A percentile compares a stretch with the other conserved stretches of the same genome.
These are phyloP conservation scores for Malaclemys terrapin DNA, from an alignment of 2,113 vertebrate genomes.

Conservation along the genomic window DNA sequence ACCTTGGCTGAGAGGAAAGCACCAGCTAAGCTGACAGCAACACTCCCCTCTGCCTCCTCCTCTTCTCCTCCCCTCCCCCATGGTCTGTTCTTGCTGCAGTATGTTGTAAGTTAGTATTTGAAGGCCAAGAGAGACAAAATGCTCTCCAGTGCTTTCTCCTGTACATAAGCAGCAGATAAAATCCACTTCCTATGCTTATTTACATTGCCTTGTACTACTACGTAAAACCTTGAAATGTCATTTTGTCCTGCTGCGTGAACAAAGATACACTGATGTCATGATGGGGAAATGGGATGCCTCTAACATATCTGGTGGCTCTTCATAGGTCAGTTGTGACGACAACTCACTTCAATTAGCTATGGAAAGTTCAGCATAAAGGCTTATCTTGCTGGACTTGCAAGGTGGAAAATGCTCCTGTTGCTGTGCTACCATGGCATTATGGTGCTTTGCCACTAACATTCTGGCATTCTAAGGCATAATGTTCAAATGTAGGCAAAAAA, in stretches of 20 bases:
- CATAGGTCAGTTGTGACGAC: background rate
- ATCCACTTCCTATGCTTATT: constrained; percentile 46
- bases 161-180: constrained; percentile 36
- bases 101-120: constrained; percentile 51
- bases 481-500: background rate
- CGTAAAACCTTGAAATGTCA: background rate
- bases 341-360: background rate
- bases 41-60: background rate
- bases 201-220: background rate
- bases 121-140: constrained; percentile 10
- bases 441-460: background rate
- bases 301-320: background rate
- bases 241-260: background rate
- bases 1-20: constrained; percentile 76
- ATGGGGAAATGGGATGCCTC: background rate
- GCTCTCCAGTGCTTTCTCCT: constrained; percentile 25
- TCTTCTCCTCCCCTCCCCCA: background rate
- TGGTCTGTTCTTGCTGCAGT: constrained; percentile 34
- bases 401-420: background rate
- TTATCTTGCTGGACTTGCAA: background rate
- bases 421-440: background rate
- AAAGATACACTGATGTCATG: background rate
- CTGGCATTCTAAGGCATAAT: background rate
- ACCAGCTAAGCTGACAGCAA: constrained; percentile 62
- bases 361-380: background rate